Percentiles rank a stretch among this genome's conserved stretches.
Evolutionary conservation across 2,113 vertebrate species (phyloP).

Genomic region (Tonatia bakeri): DNA sequence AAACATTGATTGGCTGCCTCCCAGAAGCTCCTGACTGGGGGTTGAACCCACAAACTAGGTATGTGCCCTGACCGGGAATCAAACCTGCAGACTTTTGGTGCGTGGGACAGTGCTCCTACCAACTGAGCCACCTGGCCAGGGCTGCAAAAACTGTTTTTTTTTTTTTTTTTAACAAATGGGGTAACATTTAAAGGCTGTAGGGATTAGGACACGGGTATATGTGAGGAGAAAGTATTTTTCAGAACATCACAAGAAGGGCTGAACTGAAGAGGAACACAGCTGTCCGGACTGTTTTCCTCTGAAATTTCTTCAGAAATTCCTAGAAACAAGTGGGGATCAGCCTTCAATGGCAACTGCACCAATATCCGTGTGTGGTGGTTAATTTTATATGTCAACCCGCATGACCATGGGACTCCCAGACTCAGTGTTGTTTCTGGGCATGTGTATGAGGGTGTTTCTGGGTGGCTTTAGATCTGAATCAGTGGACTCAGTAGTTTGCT

Average conservation of each 20-base stretch:
- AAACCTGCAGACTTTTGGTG: no score
- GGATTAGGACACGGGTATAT: not conserved
- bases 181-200: no score
- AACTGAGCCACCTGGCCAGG: no score
- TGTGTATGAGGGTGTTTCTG: no score
- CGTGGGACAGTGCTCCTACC: no score
- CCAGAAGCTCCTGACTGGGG: no score
- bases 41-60: no score
- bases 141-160: no score
- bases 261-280: not conserved
- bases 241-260: not conserved
- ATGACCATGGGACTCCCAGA: not conserved
- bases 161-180: no score
- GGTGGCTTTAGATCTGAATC: not conserved
- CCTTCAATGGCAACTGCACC: not conserved
- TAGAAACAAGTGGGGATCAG: not conserved
- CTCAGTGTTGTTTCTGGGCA: not conserved
- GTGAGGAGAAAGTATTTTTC: not conserved
- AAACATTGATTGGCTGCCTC: no score
- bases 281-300: not conserved
- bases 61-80: no score
- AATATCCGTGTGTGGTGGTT: not conserved
- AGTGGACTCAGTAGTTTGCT: not conserved
- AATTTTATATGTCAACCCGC: not conserved
- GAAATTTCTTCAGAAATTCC: not conserved